Conservation (phyloP, 2,888 invertebrate species). For the Andricus quercusramuli region DNA sequence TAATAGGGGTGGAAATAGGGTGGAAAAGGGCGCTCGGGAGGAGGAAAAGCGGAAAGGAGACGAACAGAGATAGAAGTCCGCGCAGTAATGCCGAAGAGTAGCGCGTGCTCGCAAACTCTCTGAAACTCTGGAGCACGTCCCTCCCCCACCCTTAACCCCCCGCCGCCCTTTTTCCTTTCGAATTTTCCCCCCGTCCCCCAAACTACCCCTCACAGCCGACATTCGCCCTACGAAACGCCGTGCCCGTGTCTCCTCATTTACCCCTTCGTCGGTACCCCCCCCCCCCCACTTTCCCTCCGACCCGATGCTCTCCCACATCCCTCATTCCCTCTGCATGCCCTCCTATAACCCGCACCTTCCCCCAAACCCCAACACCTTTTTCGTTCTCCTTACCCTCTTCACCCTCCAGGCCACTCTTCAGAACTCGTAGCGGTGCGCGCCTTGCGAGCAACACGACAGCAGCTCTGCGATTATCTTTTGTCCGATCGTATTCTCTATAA, state of each 20-base stretch:
- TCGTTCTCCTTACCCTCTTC: constrained; percentile 51
- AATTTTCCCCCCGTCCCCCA: constrained; percentile 44
- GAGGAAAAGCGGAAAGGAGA: constrained; percentile 47
- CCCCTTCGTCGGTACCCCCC: constrained; percentile 46
- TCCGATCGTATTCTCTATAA: constrained; percentile 50
- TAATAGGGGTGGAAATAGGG: not conserved
- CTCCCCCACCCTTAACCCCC: constrained; percentile 50
- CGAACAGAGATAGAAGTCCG: constrained; percentile 62
- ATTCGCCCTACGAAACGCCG: constrained; percentile 38
- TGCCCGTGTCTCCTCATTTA: constrained; percentile 34
- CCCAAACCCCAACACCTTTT: constrained; percentile 49
- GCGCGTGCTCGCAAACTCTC: constrained; percentile 67
- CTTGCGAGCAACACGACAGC: constrained; percentile 51
- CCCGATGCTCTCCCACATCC: constrained; percentile 45
- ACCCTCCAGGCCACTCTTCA: constrained; percentile 32
- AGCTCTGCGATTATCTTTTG: constrained; percentile 58
- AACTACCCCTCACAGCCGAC: constrained; percentile 27
- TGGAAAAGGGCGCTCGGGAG: constrained; percentile 20
- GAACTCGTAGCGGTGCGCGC: constrained; percentile 37
- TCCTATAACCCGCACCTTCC: constrained; percentile 55
- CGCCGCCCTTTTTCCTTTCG: constrained; percentile 48
- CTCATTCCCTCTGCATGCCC: constrained; percentile 47
- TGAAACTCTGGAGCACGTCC: constrained; percentile 53
- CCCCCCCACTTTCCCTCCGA: constrained; percentile 31
- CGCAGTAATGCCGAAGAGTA: constrained; percentile 60